Evolutionary conservation across 2,113 vertebrate genomes (phyloP).

Genomic region (Barbus barbus): DNA sequence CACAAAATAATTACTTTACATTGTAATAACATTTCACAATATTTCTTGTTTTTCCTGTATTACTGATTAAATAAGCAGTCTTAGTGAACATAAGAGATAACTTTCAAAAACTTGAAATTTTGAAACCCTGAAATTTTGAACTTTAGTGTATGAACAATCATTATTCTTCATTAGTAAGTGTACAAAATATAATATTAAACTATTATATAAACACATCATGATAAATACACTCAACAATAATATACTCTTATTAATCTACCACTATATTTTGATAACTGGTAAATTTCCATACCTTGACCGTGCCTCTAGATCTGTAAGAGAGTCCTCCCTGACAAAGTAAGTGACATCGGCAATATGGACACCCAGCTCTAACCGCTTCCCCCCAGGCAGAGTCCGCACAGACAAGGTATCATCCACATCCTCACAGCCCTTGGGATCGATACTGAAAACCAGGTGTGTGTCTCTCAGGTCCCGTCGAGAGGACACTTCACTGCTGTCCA

Average conservation of each 20-base stretch:
- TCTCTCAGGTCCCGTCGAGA: constrained; percentile 74
- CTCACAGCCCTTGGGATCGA: constrained; percentile 91
- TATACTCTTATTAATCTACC: background rate
- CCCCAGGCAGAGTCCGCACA: constrained; percentile 70
- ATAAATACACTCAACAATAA: background rate
- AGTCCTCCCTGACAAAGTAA: constrained; percentile 85
- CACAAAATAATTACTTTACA: too few species aligned
- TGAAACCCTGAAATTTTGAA: too few species aligned
- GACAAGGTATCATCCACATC: constrained; percentile 95
- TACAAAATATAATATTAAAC: background rate
- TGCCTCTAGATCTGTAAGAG: constrained; percentile 87
- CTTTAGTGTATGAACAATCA: background rate
- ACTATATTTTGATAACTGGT: background rate
- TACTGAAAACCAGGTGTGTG: constrained; percentile 91
- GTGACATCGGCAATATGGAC: constrained; percentile 97
- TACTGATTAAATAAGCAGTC: too few species aligned
- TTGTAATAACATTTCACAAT: too few species aligned
- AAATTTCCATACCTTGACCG: constrained; percentile 75
- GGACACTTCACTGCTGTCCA: constrained; percentile 54
- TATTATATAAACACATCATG: background rate
- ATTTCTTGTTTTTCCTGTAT: too few species aligned
- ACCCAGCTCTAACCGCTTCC: constrained; percentile 83
- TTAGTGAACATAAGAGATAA: too few species aligned
- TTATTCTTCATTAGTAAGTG: background rate
- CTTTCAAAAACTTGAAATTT: too few species aligned